phyloP scores from a whole-genome alignment of 2,113 vertebrate species.

The Camelus dromedarius region DNA sequence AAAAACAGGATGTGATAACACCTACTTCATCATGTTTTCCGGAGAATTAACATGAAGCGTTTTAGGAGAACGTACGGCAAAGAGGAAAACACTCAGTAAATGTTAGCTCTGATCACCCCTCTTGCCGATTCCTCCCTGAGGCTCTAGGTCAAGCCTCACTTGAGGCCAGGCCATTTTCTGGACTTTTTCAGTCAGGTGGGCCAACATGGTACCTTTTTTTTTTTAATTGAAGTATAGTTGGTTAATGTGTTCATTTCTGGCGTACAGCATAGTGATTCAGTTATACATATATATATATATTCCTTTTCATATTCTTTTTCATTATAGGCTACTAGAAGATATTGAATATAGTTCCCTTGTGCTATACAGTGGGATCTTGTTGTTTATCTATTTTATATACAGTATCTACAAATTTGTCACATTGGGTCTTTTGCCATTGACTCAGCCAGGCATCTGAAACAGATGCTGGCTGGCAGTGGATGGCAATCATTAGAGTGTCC shows the following conservation, averaged over 20 bases:
- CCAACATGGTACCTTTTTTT: background rate
- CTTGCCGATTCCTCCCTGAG: background rate
- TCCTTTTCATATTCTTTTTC: too few relatives aligned
- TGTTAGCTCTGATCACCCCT: background rate
- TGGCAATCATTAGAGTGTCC: too few relatives aligned
- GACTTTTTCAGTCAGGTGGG: background rate
- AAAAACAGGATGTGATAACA: background rate
- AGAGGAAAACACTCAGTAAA: background rate
- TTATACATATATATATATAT: too few relatives aligned
- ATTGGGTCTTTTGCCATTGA: background rate
- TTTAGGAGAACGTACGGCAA: background rate
- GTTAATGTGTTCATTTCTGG: too few relatives aligned
- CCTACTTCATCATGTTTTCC: background rate
- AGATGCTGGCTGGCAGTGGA: background rate
- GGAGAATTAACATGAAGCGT: background rate
- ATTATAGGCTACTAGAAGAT: too few relatives aligned
- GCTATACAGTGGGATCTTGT: too few relatives aligned
- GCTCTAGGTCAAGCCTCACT: background rate
- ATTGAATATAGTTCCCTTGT: too few relatives aligned
- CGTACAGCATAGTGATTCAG: too few relatives aligned
- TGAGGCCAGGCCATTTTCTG: background rate
- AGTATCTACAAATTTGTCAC: background rate
- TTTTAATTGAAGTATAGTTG: background rate
- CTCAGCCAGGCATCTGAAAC: background rate
- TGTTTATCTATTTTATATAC: too few relatives aligned